Base-by-base conservation (phyloP, 1,140 invertebrate genomes). In the Agraylea sexmaculata region DNA sequence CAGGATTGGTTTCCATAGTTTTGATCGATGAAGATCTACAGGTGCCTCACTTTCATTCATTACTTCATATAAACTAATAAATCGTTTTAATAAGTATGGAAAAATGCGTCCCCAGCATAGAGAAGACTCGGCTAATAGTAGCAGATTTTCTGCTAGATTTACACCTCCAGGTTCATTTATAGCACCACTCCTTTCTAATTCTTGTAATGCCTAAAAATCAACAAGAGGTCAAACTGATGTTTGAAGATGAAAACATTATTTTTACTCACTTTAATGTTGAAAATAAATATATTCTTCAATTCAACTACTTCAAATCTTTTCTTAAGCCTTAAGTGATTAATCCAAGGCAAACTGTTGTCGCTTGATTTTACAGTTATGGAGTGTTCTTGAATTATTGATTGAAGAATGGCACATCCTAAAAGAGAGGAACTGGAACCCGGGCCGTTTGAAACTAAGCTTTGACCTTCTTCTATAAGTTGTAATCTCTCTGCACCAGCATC, bases 381-480 rank as follows among this genome's bases (percentile, higher is more conserved):
- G 69, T 87, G 89, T 62, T 93, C 88, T 72, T 86, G 81, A 64
- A 92, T 76, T 25, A 92, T 64, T 7, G 83, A 76, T 35, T 77
- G 70, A 45, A 92, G 75, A 40, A 92, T 74, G 40, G 80, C 79
- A 53, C 87, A 90, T 7, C 83, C 85, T 22, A 90, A 56, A 40
- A 78, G 62, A 2, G 43, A 33, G 5, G 34, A 40, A 2, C 20
- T 30, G 4, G 35, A 17, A 3, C 38, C 46, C 1, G 42, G 42
- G 1, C 42, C 42, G 19, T 39, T 25, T 8, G 12, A 10, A 4
- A 86, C 77, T 4, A 86, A 64, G 39, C 65, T 65, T 53, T 83
- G 74, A n/a, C 85, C 70, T 66, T 90, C 80, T 42, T 70, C 68
- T 37, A 90, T 64, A 47, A 90, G 71, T 40, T 69, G 64, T 46